Conservation (phyloP, 2,888 invertebrate species). For the Bibio marci region DNA sequence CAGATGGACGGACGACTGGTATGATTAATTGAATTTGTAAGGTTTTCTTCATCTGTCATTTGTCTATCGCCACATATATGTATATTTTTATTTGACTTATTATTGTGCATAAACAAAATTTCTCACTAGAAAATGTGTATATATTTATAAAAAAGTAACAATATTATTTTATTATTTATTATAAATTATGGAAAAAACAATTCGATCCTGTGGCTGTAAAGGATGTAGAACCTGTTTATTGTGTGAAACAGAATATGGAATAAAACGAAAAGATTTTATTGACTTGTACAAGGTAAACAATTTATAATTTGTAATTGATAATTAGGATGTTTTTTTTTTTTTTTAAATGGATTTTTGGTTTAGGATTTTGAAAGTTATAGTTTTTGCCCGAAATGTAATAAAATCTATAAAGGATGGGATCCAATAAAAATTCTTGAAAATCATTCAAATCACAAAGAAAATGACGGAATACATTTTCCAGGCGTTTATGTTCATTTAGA, state of each 20-base stretch:
- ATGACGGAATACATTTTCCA: slow-evolving; percentile 40
- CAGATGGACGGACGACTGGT: too few relatives aligned
- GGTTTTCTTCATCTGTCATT: too few relatives aligned
- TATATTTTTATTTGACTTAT: too few relatives aligned
- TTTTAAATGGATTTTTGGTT: background rate
- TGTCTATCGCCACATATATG: too few relatives aligned
- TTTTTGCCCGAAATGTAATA: slow-evolving; percentile 59
- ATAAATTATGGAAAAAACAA: too few relatives aligned
- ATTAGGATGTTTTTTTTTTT: background rate
- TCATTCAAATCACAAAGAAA: slow-evolving; percentile 47
- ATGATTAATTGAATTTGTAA: too few relatives aligned
- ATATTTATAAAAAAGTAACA: too few relatives aligned
- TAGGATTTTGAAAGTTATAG: slow-evolving; percentile 21
- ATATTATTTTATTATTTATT: too few relatives aligned
- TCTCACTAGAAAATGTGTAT: too few relatives aligned
- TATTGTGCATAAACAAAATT: too few relatives aligned
- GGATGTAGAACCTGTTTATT: slow-evolving; percentile 75
- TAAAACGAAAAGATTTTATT: slow-evolving; percentile 26
- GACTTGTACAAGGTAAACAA: slow-evolving; percentile 22
- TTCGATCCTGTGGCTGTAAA: slow-evolving; percentile 77
- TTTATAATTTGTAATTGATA: too few relatives aligned
- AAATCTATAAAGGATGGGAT: slow-evolving; percentile 62
- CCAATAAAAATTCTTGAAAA: slow-evolving; percentile 33
- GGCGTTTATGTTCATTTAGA: slow-evolving; percentile 51
- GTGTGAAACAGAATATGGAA: slow-evolving; percentile 55